These are phyloP conservation scores for Tokudaia muenninki DNA, from an alignment of 2,797 vertebrate genomes.

Conservation along the genomic window DNA sequence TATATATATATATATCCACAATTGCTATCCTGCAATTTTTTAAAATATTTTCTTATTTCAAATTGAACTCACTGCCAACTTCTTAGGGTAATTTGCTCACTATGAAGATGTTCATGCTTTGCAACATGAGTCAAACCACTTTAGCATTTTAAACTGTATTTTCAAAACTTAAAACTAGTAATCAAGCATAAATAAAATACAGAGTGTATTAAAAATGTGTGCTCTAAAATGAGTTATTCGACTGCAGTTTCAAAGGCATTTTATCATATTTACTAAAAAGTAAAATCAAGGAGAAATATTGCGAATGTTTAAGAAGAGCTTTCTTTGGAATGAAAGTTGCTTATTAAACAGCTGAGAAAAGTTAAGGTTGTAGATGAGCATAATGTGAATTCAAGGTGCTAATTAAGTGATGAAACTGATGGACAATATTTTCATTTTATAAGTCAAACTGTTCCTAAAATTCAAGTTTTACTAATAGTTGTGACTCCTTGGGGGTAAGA, in stretches of 20 bases:
- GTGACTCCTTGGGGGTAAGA: not conserved
- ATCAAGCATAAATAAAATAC: not conserved
- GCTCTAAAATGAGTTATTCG: not conserved
- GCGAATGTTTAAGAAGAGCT: not conserved
- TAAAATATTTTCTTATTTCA: conserved; percentile 3
- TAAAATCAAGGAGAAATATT: not conserved
- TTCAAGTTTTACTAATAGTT: not conserved
- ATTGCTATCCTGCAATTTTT: not conserved
- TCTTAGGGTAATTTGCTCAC: not conserved
- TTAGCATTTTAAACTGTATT: conserved; percentile 20
- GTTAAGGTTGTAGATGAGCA: not conserved
- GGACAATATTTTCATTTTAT: not conserved
- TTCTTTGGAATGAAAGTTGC: not conserved
- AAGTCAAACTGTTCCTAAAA: not conserved
- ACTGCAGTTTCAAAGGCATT: not conserved
- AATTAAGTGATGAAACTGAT: not conserved
- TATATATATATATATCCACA: not conserved
- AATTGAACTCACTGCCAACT: not conserved
- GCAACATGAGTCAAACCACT: not conserved
- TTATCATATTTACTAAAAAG: not conserved
- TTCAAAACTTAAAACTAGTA: conserved; percentile 19
- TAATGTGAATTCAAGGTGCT: not conserved
- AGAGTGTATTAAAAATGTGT: not conserved
- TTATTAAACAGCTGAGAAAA: conserved; percentile 24
- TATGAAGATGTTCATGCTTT: conserved; percentile 33